Evolutionary conservation across 2,888 invertebrate genomes (phyloP).

Genomic region (Ormyrus pomaceus): DNA sequence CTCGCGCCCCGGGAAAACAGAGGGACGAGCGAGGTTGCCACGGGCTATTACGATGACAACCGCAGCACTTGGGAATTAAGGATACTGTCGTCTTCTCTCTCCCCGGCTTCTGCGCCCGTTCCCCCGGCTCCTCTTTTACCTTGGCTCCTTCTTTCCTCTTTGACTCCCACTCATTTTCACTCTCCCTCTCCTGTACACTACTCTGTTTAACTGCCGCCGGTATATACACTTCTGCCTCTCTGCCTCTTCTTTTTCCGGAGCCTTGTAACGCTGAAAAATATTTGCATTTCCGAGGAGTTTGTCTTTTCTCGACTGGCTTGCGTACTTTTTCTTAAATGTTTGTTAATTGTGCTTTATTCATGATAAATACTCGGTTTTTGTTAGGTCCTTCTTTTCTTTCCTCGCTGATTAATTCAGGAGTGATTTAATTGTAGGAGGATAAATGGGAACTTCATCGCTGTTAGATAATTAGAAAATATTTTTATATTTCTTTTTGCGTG

Average conservation of each 20-base stretch:
- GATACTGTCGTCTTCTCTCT: slow-evolving; percentile 33
- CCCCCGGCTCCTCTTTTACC: background rate
- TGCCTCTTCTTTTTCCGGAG: background rate
- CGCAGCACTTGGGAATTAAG: slow-evolving; percentile 48
- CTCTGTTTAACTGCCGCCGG: background rate
- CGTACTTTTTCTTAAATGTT: slow-evolving; percentile 2
- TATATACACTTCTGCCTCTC: background rate
- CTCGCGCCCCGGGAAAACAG: slow-evolving; percentile 1
- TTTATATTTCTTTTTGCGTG: too few species aligned
- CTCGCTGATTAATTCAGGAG: too few species aligned
- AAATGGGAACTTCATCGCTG: too few species aligned
- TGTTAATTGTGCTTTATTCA: slow-evolving; percentile 22
- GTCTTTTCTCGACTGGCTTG: too few species aligned
- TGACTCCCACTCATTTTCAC: background rate
- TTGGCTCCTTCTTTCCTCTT: background rate
- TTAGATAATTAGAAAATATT: too few species aligned
- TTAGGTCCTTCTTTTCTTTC: too few species aligned
- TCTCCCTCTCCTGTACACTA: background rate
- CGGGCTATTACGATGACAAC: slow-evolving; percentile 49
- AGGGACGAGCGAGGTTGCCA: slow-evolving; percentile 3
- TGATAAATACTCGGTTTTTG: background rate
- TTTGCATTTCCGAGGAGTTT: background rate
- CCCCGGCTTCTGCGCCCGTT: background rate
- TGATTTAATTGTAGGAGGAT: too few species aligned
- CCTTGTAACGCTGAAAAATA: slow-evolving; percentile 9